Conservation (phyloP, 2,888 invertebrate genomes). For the Criorhina ranunculi region DNA sequence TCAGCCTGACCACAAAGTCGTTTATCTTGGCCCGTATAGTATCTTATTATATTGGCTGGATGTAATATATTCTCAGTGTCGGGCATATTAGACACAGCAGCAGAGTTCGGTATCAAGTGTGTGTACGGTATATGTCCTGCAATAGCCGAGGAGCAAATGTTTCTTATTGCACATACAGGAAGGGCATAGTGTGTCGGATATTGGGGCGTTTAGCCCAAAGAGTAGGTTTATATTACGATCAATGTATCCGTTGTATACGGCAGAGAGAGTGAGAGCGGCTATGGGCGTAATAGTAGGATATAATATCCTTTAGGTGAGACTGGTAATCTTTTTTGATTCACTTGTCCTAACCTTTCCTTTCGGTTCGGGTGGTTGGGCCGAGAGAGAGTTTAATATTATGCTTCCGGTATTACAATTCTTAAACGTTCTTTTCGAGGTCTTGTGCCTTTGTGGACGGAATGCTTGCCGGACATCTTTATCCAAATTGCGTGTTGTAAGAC, state of each 20-base stretch:
- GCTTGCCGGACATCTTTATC: slow-evolving; percentile 58
- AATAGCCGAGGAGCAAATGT: slow-evolving; percentile 69
- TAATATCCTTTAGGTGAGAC: slow-evolving; percentile 69
- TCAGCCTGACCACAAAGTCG: slow-evolving; percentile 72
- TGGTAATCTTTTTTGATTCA: slow-evolving; percentile 70
- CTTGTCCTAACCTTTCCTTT: slow-evolving; percentile 24
- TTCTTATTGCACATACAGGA: slow-evolving; percentile 67
- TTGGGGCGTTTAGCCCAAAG: slow-evolving; percentile 64
- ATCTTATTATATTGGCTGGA: slow-evolving; percentile 74
- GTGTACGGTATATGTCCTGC: slow-evolving; percentile 32
- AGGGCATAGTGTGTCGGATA: slow-evolving; percentile 70
- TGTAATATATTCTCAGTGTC: slow-evolving; percentile 73
- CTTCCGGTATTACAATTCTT: slow-evolving; percentile 66
- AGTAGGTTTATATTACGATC: slow-evolving; percentile 40
- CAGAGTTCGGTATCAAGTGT: slow-evolving; percentile 3
- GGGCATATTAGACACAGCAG: slow-evolving; percentile 66
- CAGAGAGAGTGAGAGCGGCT: slow-evolving; percentile 41
- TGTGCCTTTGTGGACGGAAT: slow-evolving; percentile 6
- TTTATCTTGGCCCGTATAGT: slow-evolving; percentile 71
- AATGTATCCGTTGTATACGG: slow-evolving; percentile 39
- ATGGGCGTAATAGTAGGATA: slow-evolving; percentile 59
- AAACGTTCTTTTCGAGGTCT: slow-evolving; percentile 34
- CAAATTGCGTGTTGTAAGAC: slow-evolving; percentile 59
- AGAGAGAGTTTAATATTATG: slow-evolving; percentile 67
- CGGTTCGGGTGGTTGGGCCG: slow-evolving; percentile 25